phyloP scores from a whole-genome alignment of 2,888 invertebrate species.

The Coenonympha glycerion region DNA sequence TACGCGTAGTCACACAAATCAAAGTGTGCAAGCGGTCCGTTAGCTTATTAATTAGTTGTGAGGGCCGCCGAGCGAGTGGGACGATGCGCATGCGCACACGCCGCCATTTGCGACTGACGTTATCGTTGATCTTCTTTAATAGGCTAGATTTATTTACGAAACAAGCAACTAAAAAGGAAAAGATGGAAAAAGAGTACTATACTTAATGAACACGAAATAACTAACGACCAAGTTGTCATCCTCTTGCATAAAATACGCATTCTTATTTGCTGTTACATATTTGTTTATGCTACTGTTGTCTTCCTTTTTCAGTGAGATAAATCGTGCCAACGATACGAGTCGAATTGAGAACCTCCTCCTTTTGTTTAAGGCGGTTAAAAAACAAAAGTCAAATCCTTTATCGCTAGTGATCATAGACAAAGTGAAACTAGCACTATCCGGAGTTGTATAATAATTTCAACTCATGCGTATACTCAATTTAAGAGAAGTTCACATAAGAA shows the following conservation, averaged over 20 bases:
- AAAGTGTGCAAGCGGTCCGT: conserved; percentile 53
- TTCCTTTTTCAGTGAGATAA: no score
- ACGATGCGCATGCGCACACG: conserved; percentile 50
- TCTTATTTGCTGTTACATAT: no score
- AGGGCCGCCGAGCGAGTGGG: conserved; percentile 44
- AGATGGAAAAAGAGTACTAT: background rate
- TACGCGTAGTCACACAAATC: conserved; percentile 48
- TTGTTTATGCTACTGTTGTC: no score
- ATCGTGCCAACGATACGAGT: no score
- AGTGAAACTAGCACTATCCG: no score
- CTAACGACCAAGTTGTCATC: background rate
- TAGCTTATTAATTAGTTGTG: conserved; percentile 62
- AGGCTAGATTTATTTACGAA: background rate
- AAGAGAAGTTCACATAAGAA: conserved; percentile 17
- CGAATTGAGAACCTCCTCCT: no score
- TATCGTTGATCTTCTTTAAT: conserved; percentile 40
- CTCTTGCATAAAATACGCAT: background rate
- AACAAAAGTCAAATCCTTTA: no score
- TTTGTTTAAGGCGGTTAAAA: no score
- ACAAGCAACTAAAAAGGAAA: background rate
- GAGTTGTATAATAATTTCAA: no score
- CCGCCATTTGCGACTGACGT: no score
- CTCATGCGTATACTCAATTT: no score
- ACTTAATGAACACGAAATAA: background rate
- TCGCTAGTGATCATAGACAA: no score